Percentiles rank a stretch among this genome's conserved stretches.
phyloP scores from a whole-genome alignment of 2,888 invertebrate genomes.

The Sicus ferrugineus region DNA sequence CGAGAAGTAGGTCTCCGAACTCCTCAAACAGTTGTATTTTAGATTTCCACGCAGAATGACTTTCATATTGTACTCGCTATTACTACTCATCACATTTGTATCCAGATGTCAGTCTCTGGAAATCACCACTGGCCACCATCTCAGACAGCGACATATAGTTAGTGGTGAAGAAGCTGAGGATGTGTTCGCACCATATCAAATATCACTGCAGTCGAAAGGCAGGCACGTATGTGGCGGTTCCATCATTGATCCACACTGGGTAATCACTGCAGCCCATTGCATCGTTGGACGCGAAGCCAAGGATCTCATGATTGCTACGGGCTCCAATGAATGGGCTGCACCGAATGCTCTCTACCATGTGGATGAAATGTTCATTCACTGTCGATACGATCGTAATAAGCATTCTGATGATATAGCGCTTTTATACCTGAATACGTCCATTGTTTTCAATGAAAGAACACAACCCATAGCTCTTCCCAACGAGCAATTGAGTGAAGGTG shows the following conservation, averaged over 20 bases:
- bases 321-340: constrained; percentile 47
- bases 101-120: no score
- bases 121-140: no score
- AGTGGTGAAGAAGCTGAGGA: constrained; percentile 56
- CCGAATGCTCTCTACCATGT: constrained; percentile 50
- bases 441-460: constrained; percentile 67
- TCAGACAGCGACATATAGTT: constrained; percentile 44
- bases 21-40: no score
- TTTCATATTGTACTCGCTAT: no score
- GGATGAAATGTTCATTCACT: constrained; percentile 50
- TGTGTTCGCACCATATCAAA: constrained; percentile 59
- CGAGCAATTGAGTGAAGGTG: constrained; percentile 66
- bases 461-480: constrained; percentile 68
- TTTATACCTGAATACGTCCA: constrained; percentile 68
- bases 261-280: constrained; percentile 59
- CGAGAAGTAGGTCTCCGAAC: no score
- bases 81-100: no score
- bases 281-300: constrained; percentile 43
- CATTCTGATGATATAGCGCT: constrained; percentile 73
- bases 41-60: no score
- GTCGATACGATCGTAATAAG: constrained; percentile 51
- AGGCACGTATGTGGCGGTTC: constrained; percentile 32
- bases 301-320: constrained; percentile 50
- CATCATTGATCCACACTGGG: constrained; percentile 47
- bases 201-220: constrained; percentile 55